These are phyloP conservation scores for Ferrisia virgata DNA, from an alignment of 2,888 invertebrate species.

Conservation along the genomic window DNA sequence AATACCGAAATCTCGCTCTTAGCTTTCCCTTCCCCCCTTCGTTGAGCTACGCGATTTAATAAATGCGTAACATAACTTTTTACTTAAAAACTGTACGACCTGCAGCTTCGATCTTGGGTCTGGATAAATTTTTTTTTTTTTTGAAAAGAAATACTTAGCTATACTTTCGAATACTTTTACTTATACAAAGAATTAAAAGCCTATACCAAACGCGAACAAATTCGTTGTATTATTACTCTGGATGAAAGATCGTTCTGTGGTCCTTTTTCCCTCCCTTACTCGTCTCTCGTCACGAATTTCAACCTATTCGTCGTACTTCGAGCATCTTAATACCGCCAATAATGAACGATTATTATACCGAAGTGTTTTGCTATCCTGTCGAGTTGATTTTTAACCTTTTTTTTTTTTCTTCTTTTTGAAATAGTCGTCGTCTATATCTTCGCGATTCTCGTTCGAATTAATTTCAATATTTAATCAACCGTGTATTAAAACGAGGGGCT, in stretches of 20 bases:
- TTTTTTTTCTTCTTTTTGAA: neutral
- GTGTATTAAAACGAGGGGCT: neutral
- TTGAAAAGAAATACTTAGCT: neutral
- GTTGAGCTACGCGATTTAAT: neutral
- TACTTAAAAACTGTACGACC: neutral
- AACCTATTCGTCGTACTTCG: neutral
- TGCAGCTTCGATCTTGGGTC: neutral
- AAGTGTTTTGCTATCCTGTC: neutral
- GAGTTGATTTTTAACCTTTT: neutral
- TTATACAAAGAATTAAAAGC: neutral
- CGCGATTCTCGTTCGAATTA: neutral
- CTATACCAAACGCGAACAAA: neutral
- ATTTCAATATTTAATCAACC: neutral
- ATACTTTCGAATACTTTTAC: neutral
- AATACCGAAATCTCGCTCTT: neutral
- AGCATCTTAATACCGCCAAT: too few relatives aligned
- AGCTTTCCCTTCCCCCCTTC: neutral
- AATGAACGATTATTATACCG: neutral
- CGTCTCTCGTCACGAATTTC: neutral
- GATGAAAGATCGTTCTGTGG: neutral
- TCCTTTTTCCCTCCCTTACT: neutral
- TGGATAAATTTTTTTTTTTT: neutral
- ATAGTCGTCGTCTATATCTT: neutral
- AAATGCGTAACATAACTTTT: constrained; percentile 1
- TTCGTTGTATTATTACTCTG: neutral